phyloP scores from a whole-genome alignment of 1,140 invertebrate genomes.

The Tigriopus japonicus region DNA sequence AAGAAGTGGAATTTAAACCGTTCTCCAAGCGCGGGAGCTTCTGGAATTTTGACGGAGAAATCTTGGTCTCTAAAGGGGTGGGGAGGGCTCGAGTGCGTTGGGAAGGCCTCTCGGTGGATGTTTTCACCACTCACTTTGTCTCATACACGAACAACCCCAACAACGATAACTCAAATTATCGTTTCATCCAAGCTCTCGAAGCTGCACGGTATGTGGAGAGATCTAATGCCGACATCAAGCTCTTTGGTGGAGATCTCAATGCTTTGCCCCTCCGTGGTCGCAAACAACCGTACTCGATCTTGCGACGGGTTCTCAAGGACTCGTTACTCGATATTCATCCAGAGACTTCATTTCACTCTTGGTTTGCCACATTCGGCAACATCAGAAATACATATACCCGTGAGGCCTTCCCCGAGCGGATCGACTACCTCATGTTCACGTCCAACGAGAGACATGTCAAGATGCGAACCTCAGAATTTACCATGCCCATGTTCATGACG shows the following conservation, averaged over 20 bases:
- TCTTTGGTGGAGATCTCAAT: constrained; percentile 14
- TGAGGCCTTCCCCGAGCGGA: constrained; percentile 7
- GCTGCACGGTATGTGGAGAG: not conserved
- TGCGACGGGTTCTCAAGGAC: constrained; percentile 1
- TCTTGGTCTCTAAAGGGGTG: constrained; percentile 11
- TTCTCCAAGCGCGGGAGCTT: constrained; percentile 4
- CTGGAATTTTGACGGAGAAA: constrained; percentile 14
- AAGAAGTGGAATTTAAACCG: constrained; percentile 8
- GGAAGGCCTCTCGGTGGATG: constrained; percentile 1
- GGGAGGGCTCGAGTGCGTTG: constrained; percentile 1
- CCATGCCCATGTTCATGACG: not conserved
- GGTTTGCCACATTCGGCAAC: constrained; percentile 13
- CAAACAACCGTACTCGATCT: constrained; percentile 8
- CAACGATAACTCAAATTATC: not conserved
- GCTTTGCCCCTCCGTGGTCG: not conserved
- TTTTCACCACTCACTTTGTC: constrained; percentile 14
- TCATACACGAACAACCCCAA: constrained; percentile 11
- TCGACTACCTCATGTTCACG: constrained; percentile 15
- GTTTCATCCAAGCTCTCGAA: constrained; percentile 6
- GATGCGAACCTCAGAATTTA: constrained; percentile 6
- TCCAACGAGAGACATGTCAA: not conserved
- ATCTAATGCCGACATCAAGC: constrained; percentile 10
- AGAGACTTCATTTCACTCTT: constrained; percentile 1
- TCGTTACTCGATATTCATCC: constrained; percentile 4
- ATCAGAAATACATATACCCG: constrained; percentile 8